Conservation (phyloP, 2,797 vertebrate species). For the Heteromormyrus szaboi region DNA sequence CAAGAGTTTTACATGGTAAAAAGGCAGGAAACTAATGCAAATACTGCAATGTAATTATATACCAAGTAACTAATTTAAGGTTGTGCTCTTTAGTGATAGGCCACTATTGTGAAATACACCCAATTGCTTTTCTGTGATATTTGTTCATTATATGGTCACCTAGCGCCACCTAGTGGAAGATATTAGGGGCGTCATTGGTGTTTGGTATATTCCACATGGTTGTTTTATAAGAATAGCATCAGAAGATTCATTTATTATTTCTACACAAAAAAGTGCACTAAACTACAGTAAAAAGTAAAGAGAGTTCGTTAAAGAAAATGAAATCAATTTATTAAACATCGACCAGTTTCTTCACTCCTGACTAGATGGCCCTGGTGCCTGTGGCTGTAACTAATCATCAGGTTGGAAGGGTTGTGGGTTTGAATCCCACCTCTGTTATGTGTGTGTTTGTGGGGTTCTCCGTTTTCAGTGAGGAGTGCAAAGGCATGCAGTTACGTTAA, state of each 20-base stretch:
- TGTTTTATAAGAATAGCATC: not conserved
- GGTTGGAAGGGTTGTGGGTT: not conserved
- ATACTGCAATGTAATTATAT: not conserved
- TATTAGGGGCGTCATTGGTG: not conserved
- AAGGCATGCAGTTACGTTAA: not conserved
- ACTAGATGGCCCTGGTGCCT: not conserved
- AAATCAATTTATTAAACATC: not conserved
- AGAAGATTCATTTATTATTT: not conserved
- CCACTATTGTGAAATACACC: not conserved
- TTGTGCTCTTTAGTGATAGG: not conserved
- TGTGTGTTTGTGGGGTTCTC: not conserved
- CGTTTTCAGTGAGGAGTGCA: not conserved
- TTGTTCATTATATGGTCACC: not conserved
- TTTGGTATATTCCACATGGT: not conserved
- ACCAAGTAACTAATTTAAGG: not conserved
- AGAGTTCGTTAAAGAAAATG: not conserved
- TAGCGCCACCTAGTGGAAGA: not conserved
- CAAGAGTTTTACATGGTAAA: not conserved
- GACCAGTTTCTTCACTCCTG: not conserved
- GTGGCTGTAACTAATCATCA: not conserved
- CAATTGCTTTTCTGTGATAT: not conserved
- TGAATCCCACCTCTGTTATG: not conserved
- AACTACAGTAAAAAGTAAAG: not conserved
- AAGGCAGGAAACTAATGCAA: not conserved
- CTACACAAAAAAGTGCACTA: not conserved